These are phyloP conservation scores for Protodeltote pygarga DNA, from an alignment of 2,888 invertebrate genomes.

Conservation along the genomic window DNA sequence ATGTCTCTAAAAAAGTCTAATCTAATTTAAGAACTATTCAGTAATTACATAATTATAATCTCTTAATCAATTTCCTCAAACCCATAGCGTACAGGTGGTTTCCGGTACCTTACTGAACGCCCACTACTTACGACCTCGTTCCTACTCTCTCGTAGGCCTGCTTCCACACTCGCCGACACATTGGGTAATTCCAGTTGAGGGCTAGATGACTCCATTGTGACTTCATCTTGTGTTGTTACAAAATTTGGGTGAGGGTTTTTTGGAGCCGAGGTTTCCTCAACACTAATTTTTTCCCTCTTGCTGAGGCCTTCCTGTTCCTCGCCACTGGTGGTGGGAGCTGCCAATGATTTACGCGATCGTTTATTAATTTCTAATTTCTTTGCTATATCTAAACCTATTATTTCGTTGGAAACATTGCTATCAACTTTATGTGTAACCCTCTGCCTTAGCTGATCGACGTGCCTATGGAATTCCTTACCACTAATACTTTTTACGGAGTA, in stretches of 20 bases:
- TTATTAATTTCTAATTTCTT: background rate
- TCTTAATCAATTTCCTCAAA: background rate
- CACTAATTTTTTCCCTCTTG: background rate
- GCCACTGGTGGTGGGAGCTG: background rate
- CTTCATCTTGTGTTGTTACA: background rate
- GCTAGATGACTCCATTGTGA: no score
- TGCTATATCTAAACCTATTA: background rate
- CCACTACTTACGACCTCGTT: background rate
- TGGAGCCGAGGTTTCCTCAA: background rate
- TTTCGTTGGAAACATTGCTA: background rate
- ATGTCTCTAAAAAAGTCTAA: no score
- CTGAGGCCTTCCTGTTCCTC: background rate
- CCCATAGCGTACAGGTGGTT: background rate
- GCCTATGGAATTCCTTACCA: slow-evolving; percentile 2
- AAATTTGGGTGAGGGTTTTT: background rate
- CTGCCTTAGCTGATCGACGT: slow-evolving; percentile 1
- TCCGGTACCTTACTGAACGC: background rate
- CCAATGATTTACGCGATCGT: background rate
- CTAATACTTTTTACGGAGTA: background rate
- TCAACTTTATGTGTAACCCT: background rate
- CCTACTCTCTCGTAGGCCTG: background rate
- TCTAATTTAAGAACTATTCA: no score
- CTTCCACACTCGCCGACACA: background rate
- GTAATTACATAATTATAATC: no score
- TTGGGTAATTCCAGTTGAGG: background rate